Base-by-base conservation (phyloP, 2,888 invertebrate genomes). In the Cenopis cana region DNA sequence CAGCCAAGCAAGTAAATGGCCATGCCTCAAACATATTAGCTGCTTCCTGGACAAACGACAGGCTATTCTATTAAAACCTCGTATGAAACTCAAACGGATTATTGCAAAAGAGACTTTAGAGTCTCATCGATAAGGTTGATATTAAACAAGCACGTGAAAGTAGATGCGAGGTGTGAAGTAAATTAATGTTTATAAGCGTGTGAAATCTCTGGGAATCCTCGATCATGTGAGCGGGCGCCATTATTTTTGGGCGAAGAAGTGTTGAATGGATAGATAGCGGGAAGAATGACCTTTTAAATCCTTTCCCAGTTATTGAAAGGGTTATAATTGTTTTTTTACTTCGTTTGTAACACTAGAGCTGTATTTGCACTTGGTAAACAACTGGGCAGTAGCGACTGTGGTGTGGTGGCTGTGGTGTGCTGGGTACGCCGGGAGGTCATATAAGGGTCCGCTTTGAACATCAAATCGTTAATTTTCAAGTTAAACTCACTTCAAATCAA, bases 11-110 rank as follows among this genome's bases (percentile, higher is more conserved):
- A 38, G 59, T 50, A 66, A 66, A 70, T 60, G 54, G 4, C 46
- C 33, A 41, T 46, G 12, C 20, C 29, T 17, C 36, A 49, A 56
- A 65, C 65, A 33, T 46, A 70, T 52, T 59, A 52, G 33, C 59
- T 33, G 17, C 41, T 70, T 70, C 70, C 70, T 54, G 70, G 50
- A 54, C 41, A 36, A 33, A 14, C 8, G 61, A 56, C 69, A 69
- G 20, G n/a, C 57, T 10, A 12, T 10, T 6, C 46, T n/a, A 46
- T 29, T 10, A 29, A 50, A 52, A 50, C 14, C 29, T 33, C 62
- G 9, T 36, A 20, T 14, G 4, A 20, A 11, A 50, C 33, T 24
- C 33, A 52, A 18, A 20, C 11, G 14, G 3, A 18, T 18, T 33
- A 36, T 14, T 20, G 8, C 18, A 52, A 50, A 36, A 20, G 4